A percentile compares a stretch with the other conserved stretches of the same genome.
Evolutionary conservation across 2,113 vertebrate genomes (phyloP).

Genomic region (Prunella himalayana): DNA sequence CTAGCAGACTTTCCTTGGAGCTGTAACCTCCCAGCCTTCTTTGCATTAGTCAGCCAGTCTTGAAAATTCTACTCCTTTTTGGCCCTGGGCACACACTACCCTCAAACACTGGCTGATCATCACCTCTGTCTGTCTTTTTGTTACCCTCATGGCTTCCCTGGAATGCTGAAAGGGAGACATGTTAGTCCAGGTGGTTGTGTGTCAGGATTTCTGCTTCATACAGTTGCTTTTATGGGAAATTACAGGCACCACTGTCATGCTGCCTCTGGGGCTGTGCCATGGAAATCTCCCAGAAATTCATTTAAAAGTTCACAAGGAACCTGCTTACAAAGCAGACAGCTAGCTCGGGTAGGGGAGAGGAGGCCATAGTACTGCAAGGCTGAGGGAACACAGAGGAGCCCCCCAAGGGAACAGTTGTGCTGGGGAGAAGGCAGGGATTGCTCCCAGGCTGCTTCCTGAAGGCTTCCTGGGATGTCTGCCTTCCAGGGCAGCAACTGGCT

Average conservation of each 20-base stretch:
- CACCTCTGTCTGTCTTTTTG: not conserved
- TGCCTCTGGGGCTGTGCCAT: not conserved
- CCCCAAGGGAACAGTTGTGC: not conserved
- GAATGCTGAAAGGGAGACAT: not conserved
- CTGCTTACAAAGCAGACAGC: not conserved
- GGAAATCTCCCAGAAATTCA: not conserved
- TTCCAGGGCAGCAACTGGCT: not conserved
- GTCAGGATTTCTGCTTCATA: not conserved
- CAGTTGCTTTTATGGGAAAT: not conserved
- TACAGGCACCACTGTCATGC: not conserved
- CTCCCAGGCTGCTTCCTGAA: not conserved
- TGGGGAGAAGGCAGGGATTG: not conserved
- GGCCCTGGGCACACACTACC: not conserved
- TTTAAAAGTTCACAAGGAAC: not conserved
- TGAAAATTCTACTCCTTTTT: not conserved
- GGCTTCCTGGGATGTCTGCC: not conserved
- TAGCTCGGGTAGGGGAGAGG: not conserved
- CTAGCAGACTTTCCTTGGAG: not conserved
- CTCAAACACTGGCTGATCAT: not conserved
- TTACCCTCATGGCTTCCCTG: not conserved
- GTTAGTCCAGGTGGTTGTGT: accelerated
- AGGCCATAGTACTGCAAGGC: not conserved
- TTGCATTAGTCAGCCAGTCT: not conserved
- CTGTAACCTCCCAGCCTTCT: not conserved
- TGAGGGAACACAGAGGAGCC: accelerated